Base-by-base conservation (phyloP, 2,797 vertebrate species). In the Pempheris klunzingeri region DNA sequence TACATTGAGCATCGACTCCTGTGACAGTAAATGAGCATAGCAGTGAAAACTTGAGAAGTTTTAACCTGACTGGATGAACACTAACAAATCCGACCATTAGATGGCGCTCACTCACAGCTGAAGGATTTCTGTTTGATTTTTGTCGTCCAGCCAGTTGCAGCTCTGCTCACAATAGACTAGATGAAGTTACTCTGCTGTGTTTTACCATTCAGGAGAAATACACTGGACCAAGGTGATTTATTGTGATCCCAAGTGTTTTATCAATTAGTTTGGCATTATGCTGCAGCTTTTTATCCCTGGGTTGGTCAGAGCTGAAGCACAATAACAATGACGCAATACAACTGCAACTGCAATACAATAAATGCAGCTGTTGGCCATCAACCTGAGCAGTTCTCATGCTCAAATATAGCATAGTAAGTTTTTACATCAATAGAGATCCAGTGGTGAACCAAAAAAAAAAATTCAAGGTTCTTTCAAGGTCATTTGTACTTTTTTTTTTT, bases 61-160 rank as follows among this genome's bases (percentile, higher is more conserved):
- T 52, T 32, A 32, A 41, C 26, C 9, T 7, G 0, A 2, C 28
- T 18, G 28, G 52, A 62, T n/a, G 6, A 14, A 41, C 36, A 69
- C n/a, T 73, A 36, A 32, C 26, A 71, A 11, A 50, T 52, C 6
- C 0, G 11, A 78, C 81, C 92, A 67, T 28, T 78, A 90, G 91
- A 87, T 90, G 91, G 89, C 3, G 55, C 75, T 83, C 84, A 82
- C 50, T 57, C 68, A 68, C 78, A 81, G 65, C 55, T 43, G 46
- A 54, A 82, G 71, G 47, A 28, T 30, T 30, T n/a, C 28, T 41
- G 30, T 34, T 22, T 22, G 5, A 17, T 4, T 12, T n/a, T n/a
- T n/a, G n/a, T n/a, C n/a, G n/a, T n/a, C n/a, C n/a, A n/a, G n/a
- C n/a, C n/a, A n/a, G n/a, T n/a, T n/a, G n/a, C n/a, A n/a, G n/a